These are phyloP conservation scores for Drosophila pseudotakahashii DNA, from an alignment of 2,888 invertebrate genomes.

Conservation along the genomic window DNA sequence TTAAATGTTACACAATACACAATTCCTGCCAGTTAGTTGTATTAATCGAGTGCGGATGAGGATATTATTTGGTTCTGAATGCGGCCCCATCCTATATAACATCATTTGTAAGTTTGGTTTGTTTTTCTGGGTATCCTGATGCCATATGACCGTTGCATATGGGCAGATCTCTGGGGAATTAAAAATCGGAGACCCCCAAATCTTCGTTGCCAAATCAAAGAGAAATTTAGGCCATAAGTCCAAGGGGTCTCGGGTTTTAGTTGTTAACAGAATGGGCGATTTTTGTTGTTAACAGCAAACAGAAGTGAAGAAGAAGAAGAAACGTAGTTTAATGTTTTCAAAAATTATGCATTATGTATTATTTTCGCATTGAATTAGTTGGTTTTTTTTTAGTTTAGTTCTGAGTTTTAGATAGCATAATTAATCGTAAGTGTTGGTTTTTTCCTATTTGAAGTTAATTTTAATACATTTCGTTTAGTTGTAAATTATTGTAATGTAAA, in stretches of 20 bases:
- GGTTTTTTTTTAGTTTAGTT: constrained; percentile 51
- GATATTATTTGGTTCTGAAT: constrained; percentile 57
- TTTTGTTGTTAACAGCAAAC: constrained; percentile 16
- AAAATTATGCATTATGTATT: constrained; percentile 73
- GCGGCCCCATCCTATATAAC: constrained; percentile 51
- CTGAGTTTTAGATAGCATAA: constrained; percentile 65
- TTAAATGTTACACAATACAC: constrained; percentile 31
- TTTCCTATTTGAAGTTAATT: constrained; percentile 64
- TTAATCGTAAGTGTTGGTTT: constrained; percentile 51
- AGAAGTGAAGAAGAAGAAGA: constrained; percentile 26
- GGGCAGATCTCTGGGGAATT: constrained; percentile 29
- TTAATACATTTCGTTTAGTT: constrained; percentile 75
- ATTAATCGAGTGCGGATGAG: constrained; percentile 34
- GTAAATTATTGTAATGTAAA: constrained; percentile 70
- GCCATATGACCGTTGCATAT: constrained; percentile 52
- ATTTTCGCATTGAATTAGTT: constrained; percentile 66
- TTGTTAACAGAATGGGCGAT: constrained; percentile 42
- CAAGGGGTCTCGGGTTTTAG: constrained; percentile 31
- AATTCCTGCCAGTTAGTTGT: constrained; percentile 40
- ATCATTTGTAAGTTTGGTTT: neutral
- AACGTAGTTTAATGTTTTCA: constrained; percentile 55
- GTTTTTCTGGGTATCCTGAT: constrained; percentile 21
- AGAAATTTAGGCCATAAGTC: constrained; percentile 53
- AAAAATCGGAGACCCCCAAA: constrained; percentile 11
- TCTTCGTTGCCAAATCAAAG: constrained; percentile 55